These are phyloP conservation scores for Melinaea marsaeus DNA, from an alignment of 2,888 invertebrate genomes.

Conservation along the genomic window DNA sequence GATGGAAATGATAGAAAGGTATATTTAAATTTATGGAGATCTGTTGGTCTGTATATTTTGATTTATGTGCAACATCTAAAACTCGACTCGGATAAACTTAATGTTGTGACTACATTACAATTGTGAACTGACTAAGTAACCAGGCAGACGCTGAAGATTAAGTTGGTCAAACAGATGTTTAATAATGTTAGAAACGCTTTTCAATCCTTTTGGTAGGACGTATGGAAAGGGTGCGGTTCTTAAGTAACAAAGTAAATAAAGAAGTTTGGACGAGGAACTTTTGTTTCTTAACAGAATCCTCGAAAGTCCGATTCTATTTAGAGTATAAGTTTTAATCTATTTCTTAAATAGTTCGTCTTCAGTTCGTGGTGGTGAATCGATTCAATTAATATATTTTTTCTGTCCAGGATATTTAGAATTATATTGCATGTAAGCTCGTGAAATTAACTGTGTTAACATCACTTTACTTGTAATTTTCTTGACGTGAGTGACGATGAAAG, in stretches of 20 bases:
- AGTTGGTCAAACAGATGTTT: neutral
- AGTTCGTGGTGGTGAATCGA: too few species aligned
- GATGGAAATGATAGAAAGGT: neutral
- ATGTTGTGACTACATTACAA: neutral
- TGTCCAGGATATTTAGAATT: too few species aligned
- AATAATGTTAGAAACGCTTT: too few species aligned
- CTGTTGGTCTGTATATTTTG: neutral
- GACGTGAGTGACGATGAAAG: too few species aligned
- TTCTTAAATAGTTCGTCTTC: too few species aligned
- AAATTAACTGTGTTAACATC: too few species aligned
- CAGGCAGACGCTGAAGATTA: neutral
- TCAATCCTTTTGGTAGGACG: too few species aligned
- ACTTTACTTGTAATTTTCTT: too few species aligned
- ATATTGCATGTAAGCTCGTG: too few species aligned
- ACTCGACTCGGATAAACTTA: neutral
- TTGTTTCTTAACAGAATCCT: neutral
- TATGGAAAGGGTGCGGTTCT: too few species aligned
- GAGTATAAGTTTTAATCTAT: too few species aligned
- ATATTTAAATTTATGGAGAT: conserved; percentile 3
- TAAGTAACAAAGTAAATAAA: neutral
- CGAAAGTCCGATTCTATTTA: neutral
- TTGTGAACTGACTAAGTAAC: neutral
- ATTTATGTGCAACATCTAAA: conserved; percentile 4
- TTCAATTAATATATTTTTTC: too few species aligned
- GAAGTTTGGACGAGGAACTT: neutral